Percentiles rank a stretch among this genome's conserved stretches.
phyloP scores from a whole-genome alignment of 2,113 vertebrate species.

The Lagopus muta region DNA sequence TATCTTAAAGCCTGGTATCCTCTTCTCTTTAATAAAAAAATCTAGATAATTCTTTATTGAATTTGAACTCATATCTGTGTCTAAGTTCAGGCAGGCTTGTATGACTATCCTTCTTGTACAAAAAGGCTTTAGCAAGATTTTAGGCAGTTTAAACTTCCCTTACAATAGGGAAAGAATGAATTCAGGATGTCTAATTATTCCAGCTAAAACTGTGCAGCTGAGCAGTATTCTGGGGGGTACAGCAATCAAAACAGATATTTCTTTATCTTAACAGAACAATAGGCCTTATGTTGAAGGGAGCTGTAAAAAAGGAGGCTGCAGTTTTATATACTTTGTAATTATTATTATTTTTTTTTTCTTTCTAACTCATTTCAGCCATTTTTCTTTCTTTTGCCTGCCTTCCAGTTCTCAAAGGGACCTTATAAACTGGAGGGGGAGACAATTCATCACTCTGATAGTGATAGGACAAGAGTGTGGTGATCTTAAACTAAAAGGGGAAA shows the following conservation, averaged over 20 bases:
- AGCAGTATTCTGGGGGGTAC: neutral
- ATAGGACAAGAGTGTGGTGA: too few species aligned
- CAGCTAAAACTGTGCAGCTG: neutral
- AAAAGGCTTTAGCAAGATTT: constrained; percentile 2
- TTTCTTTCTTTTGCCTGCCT: neutral
- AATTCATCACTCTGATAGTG: too few species aligned
- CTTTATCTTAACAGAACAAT: neutral
- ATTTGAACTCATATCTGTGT: neutral
- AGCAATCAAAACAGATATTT: neutral
- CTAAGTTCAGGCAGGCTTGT: neutral
- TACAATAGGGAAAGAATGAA: neutral
- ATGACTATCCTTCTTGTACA: neutral
- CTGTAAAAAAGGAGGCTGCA: neutral
- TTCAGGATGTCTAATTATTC: constrained; percentile 1
- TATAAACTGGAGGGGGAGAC: too few species aligned
- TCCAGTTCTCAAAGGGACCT: too few species aligned
- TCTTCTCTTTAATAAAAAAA: neutral
- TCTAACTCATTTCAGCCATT: neutral
- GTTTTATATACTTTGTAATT: neutral
- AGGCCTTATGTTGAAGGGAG: neutral
- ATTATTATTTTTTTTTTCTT: fast-evolving
- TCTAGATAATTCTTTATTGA: constrained; percentile 1
- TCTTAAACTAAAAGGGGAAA: too few species aligned
- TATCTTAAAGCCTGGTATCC: neutral
- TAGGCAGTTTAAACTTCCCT: neutral